Evolutionary conservation across 1,140 invertebrate genomes (phyloP).

Genomic region (Zaprionus ghesquierei): DNA sequence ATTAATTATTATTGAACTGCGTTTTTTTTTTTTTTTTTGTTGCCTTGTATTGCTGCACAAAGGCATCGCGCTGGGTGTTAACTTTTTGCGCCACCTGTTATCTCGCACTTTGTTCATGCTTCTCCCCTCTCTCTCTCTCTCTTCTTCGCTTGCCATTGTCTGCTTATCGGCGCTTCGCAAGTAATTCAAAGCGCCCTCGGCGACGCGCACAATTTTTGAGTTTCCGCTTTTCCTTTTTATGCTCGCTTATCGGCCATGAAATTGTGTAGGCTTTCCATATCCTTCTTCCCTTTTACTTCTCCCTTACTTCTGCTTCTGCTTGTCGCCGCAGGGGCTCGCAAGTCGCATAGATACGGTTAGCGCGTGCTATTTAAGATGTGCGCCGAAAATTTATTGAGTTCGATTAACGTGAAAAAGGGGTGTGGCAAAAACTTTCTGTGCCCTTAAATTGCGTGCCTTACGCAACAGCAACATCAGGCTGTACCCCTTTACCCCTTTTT

Average conservation of each 20-base stretch:
- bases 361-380: constrained; percentile 32
- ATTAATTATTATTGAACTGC: constrained; percentile 79
- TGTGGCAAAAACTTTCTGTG: constrained; percentile 18
- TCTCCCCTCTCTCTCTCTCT: not conserved
- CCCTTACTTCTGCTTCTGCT: constrained; percentile 1
- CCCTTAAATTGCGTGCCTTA: not conserved
- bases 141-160: constrained; percentile 32
- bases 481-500: not conserved
- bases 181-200: constrained; percentile 65
- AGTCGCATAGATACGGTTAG: constrained; percentile 7
- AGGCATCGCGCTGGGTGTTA: constrained; percentile 11
- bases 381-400: constrained; percentile 58
- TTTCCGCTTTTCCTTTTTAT: constrained; percentile 30
- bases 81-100: constrained; percentile 52
- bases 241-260: constrained; percentile 57
- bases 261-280: constrained; percentile 33
- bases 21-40: no score
- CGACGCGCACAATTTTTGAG: constrained; percentile 55
- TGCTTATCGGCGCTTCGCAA: constrained; percentile 49
- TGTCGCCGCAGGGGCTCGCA: constrained; percentile 20
- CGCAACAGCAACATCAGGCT: not conserved
- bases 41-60: constrained; percentile 13
- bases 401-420: constrained; percentile 20
- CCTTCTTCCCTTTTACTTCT: not conserved
- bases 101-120: not conserved